Evolutionary conservation across 2,888 invertebrate genomes (phyloP).

Genomic region (Platynereis dumerilii): DNA sequence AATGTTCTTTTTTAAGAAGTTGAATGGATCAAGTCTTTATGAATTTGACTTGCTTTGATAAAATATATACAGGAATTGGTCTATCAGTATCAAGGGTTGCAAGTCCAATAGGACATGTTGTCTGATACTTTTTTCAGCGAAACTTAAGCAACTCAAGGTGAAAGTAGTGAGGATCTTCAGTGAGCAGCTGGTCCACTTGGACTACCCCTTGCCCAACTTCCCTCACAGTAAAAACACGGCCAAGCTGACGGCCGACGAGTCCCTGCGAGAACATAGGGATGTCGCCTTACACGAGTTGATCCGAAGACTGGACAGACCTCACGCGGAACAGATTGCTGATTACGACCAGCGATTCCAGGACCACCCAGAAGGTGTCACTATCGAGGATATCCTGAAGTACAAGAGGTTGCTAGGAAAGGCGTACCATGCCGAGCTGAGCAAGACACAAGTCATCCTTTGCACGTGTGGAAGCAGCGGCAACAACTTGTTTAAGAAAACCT

Average conservation of each 20-base stretch:
- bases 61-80: too few species aligned
- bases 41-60: too few species aligned
- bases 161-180: constrained; percentile 53
- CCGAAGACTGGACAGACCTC: background rate
- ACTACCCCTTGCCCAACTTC: constrained; percentile 44
- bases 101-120: too few species aligned
- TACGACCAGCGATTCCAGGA: constrained; percentile 25
- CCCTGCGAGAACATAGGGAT: too few species aligned
- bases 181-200: constrained; percentile 43
- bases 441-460: constrained; percentile 35
- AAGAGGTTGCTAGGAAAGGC: constrained; percentile 28
- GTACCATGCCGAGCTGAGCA: constrained; percentile 21
- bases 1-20: too few species aligned
- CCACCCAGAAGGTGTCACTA: constrained; percentile 13
- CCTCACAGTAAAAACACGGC: too few species aligned
- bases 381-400: constrained; percentile 21
- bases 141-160: constrained; percentile 36
- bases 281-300: too few species aligned
- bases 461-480: constrained; percentile 31
- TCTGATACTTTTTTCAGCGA: too few species aligned
- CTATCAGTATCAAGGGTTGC: too few species aligned
- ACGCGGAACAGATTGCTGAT: constrained; percentile 13
- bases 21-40: too few species aligned
- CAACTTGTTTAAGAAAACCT: constrained; percentile 9
- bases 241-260: too few species aligned